Evolutionary conservation across 2,113 vertebrate genomes (phyloP), one percentile per base, ranked within the genome.

Genomic region (Phalacrocorax aristotelis): DNA sequence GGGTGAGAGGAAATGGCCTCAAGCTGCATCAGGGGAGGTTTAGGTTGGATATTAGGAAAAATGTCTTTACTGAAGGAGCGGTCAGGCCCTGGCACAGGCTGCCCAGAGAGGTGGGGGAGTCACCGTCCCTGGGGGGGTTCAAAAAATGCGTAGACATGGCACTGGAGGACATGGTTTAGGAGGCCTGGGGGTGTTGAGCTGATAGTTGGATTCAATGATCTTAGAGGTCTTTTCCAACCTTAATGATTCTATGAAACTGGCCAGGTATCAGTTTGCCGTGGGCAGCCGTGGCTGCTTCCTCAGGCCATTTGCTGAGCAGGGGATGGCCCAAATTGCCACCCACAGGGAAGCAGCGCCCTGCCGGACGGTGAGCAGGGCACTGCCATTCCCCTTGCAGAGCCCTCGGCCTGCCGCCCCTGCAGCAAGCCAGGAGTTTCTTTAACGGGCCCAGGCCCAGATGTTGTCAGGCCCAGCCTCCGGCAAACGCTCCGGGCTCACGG

Each of bases 351-450:
- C 9, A 1, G 36, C 5, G 3, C 14, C 8, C 15, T 44, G 64
- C 77, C 2, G 2, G 60, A 13, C 1, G 3, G 27, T 1, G 4
- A 62, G 64, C 11, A 0, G 2, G 1, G 38, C 34, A 34, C 40
- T 42, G 82, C 66, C 17, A 4, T 30, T 48, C n/a, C 29, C 29
- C 42, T 57, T 23, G 40, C 48, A 44, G 55, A 87, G 30, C 38
- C 16, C 23, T 64, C 1, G 3, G 18, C 61, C 48, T 46, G 32
- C 58, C 5, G 10, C 58, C 14, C 29, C 38, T 42, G 36, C 51
- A 71, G 64, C 20, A 36, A 84, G 48, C 10, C 40, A 48, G 48
- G 20, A 10, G 9, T 34, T 51, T 38, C 29, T 52, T 60, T n/a
- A 75, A 48, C 0, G 1, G 40, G 4, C 23, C 11, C 36, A 11